phyloP scores from a whole-genome alignment of 2,888 invertebrate species.

The Linnaemya vulpina region DNA sequence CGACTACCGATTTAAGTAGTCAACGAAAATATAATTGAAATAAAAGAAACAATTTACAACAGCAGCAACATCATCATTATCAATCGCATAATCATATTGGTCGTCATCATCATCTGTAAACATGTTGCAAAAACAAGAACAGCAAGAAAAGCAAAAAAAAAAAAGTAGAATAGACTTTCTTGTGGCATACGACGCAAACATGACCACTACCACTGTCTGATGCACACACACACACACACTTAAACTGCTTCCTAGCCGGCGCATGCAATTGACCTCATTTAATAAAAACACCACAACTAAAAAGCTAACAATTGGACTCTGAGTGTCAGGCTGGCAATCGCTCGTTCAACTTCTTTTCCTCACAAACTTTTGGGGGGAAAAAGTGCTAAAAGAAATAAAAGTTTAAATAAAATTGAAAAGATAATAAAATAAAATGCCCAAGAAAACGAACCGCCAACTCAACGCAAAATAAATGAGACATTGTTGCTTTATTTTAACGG shows the following conservation, averaged over 20 bases:
- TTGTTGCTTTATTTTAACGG: constrained; percentile 48
- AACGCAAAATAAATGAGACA: constrained; percentile 59
- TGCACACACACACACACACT: neutral
- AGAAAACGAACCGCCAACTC: constrained; percentile 35
- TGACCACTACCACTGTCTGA: neutral
- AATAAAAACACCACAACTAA: constrained; percentile 41
- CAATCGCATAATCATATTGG: constrained; percentile 39
- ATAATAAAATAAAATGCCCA: constrained; percentile 20
- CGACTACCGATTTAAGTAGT: constrained; percentile 12
- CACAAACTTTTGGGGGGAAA: neutral
- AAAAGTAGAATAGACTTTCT: constrained; percentile 18
- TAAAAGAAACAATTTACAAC: constrained; percentile 35
- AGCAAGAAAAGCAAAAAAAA: neutral
- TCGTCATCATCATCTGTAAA: constrained; percentile 29
- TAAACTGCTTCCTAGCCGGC: constrained; percentile 53
- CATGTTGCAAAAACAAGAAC: constrained; percentile 21
- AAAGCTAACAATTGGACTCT: constrained; percentile 40
- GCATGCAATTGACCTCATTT: constrained; percentile 71
- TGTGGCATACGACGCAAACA: constrained; percentile 38
- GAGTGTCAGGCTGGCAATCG: constrained; percentile 19
- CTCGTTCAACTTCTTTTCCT: constrained; percentile 25
- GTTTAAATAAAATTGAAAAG: constrained; percentile 39
- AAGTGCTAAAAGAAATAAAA: constrained; percentile 55
- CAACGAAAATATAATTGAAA: constrained; percentile 41
- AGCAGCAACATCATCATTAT: constrained; percentile 32